A percentile compares a stretch with the other conserved stretches of the same genome.
phyloP scores from a whole-genome alignment of 2,888 invertebrate genomes.

The Orthosia cruda region DNA sequence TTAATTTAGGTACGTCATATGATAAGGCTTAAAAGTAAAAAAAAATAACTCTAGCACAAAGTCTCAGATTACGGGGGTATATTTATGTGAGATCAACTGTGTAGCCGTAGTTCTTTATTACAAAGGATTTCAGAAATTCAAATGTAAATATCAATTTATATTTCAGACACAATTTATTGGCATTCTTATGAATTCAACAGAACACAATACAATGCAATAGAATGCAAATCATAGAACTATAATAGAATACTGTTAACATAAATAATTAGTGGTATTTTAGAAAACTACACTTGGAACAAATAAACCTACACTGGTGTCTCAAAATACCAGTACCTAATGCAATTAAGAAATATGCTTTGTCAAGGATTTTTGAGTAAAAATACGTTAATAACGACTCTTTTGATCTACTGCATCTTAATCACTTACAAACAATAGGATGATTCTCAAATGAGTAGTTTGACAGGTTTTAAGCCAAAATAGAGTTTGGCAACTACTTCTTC shows the following conservation, averaged over 20 bases:
- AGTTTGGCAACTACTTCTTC: too few species aligned
- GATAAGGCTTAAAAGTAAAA: neutral
- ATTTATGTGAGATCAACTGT: neutral
- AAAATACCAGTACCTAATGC: neutral
- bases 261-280: neutral
- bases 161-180: slow-evolving; percentile 9
- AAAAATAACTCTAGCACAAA: slow-evolving; percentile 13
- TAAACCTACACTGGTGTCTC: too few species aligned
- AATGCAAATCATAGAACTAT: neutral
- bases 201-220: too few species aligned
- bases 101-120: neutral
- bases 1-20: neutral
- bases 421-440: neutral
- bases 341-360: neutral
- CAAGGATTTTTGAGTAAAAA: neutral
- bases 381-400: neutral
- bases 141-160: slow-evolving; percentile 20
- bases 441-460: too few species aligned
- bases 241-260: neutral
- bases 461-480: too few species aligned
- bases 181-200: neutral
- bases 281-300: neutral
- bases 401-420: neutral
- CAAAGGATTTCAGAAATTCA: slow-evolving; percentile 13
- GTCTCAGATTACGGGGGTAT: neutral